Evolutionary conservation across 2,797 vertebrate genomes (phyloP).

Genomic region (Onychomys torridus): DNA sequence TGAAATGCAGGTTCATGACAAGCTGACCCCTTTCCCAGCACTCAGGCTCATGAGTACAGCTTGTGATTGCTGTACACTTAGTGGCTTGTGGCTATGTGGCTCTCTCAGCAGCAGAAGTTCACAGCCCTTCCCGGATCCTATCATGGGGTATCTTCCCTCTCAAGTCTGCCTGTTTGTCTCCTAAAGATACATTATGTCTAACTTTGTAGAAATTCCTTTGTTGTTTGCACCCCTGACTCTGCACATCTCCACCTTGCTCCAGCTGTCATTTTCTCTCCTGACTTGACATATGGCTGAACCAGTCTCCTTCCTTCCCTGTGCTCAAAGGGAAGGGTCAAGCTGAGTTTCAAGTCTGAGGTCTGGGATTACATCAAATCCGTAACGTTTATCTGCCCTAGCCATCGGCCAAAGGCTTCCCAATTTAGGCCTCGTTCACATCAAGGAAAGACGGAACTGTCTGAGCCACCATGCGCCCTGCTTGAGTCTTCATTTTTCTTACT

Average conservation of each 20-base stretch:
- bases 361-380: slow-evolving; percentile 89
- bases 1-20: neutral
- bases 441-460: slow-evolving; percentile 67
- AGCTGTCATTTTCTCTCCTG: slow-evolving; percentile 78
- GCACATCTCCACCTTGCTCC: slow-evolving; percentile 81
- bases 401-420: slow-evolving; percentile 84
- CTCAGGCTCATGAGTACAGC: neutral
- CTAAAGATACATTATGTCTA: neutral
- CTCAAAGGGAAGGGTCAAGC: slow-evolving; percentile 89
- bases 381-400: slow-evolving; percentile 86
- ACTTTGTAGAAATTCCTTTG: slow-evolving; percentile 35
- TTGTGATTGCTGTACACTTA: neutral
- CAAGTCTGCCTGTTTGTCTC: neutral
- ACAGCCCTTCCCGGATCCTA: neutral
- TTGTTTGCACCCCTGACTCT: slow-evolving; percentile 75
- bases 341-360: slow-evolving; percentile 88
- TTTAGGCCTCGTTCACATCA: slow-evolving; percentile 78
- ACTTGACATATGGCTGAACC: slow-evolving; percentile 83
- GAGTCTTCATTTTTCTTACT: slow-evolving; percentile 74
- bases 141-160: neutral
- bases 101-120: neutral
- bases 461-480: neutral
- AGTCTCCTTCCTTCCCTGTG: slow-evolving; percentile 87
- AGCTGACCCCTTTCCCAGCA: neutral
- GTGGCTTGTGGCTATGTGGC: neutral